phyloP scores from a whole-genome alignment of 2,113 vertebrate genomes.

The Laticauda colubrina region DNA sequence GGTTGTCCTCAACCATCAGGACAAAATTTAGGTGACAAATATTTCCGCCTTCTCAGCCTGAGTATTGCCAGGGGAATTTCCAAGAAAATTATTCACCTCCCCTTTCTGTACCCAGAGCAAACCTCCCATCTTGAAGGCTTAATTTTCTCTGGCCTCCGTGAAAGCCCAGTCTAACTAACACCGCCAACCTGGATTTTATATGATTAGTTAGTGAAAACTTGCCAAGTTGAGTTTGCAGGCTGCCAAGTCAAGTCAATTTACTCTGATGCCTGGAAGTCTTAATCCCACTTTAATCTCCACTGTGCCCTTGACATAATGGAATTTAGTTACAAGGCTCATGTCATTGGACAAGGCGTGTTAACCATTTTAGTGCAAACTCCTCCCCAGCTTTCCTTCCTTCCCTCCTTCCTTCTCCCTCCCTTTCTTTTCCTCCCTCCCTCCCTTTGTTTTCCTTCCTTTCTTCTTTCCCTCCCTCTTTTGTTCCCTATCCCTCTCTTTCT shows the following conservation, averaged over 20 bases:
- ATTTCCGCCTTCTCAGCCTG: constrained; percentile 63
- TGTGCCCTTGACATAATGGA: constrained; percentile 75
- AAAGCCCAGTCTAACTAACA: constrained; percentile 57
- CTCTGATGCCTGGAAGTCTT: constrained; percentile 68
- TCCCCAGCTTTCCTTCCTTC: constrained; percentile 25
- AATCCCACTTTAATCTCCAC: constrained; percentile 74
- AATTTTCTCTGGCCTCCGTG: constrained; percentile 55
- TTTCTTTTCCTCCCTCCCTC: neutral
- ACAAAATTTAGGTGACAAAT: neutral
- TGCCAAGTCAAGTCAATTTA: constrained; percentile 75
- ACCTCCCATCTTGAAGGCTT: constrained; percentile 75
- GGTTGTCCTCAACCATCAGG: neutral
- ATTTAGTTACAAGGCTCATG: constrained; percentile 72
- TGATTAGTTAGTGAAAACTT: constrained; percentile 68
- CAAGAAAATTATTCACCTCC: constrained; percentile 68
- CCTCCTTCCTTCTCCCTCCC: constrained; percentile 31
- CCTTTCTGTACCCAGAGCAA: constrained; percentile 64
- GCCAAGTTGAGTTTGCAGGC: constrained; percentile 59
- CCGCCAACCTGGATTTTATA: constrained; percentile 65
- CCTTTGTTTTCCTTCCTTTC: neutral
- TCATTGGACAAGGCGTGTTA: constrained; percentile 70
- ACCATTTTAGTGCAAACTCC: constrained; percentile 66
- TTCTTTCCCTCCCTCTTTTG: neutral
- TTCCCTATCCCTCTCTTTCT: too few species aligned
- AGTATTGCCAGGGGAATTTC: constrained; percentile 67